Evolutionary conservation across 2,113 vertebrate genomes (phyloP).

Genomic region (Malaclemys terrapin): DNA sequence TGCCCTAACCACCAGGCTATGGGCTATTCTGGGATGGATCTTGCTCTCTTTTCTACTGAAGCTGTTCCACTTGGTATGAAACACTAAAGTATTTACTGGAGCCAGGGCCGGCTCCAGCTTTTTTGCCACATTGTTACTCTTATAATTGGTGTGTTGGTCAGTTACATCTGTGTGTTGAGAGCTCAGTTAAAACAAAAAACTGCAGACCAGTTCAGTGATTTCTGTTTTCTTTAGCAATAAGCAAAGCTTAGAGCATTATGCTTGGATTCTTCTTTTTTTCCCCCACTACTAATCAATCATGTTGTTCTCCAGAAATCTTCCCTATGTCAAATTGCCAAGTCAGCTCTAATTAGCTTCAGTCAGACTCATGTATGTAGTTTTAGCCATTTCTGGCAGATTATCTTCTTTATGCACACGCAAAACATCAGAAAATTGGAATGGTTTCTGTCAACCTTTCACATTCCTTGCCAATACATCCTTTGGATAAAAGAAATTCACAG

Average conservation of each 20-base stretch:
- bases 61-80: neutral
- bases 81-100: neutral
- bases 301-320: neutral
- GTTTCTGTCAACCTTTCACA: neutral
- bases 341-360: neutral
- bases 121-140: neutral
- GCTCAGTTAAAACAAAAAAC: neutral
- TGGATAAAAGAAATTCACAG: neutral
- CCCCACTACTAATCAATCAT: neutral
- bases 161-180: conserved; percentile 4
- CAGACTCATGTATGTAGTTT: neutral
- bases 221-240: too few species aligned
- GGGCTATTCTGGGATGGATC: neutral
- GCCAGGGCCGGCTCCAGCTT: neutral
- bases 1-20: neutral
- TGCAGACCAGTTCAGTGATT: neutral
- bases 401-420: neutral
- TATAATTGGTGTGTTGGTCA: neutral
- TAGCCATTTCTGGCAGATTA: neutral
- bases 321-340: neutral
- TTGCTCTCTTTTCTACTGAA: neutral
- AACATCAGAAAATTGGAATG: conserved; percentile 15
- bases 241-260: neutral
- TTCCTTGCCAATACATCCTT: neutral
- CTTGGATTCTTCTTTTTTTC: neutral